A percentile compares a stretch with the other conserved stretches of the same genome.
Evolutionary conservation across 2,888 invertebrate genomes (phyloP).

Genomic region (Acanthosepion lycidas): DNA sequence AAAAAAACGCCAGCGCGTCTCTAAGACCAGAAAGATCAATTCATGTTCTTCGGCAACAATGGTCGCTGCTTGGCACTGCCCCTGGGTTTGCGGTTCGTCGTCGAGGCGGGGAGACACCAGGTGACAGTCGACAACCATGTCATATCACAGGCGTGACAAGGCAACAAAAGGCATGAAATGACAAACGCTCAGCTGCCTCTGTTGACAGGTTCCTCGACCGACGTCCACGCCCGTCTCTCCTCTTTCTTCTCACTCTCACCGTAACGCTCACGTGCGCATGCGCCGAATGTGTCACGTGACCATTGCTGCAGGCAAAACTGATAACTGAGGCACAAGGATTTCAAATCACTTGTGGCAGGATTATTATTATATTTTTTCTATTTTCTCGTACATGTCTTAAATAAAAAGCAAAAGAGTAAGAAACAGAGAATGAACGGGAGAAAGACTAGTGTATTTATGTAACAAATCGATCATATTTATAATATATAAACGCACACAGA

Average conservation of each 20-base stretch:
- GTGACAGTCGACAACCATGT: not conserved
- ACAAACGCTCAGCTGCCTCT: not conserved
- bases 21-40: not conserved
- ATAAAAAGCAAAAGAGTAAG: not conserved
- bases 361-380: not conserved
- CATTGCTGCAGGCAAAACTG: not conserved
- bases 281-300: not conserved
- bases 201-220: not conserved
- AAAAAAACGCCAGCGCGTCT: not conserved
- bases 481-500: too few relatives aligned
- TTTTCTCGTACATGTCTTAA: not conserved
- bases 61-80: not conserved
- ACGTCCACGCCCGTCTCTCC: not conserved
- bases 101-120: not conserved
- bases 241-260: not conserved
- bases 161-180: not conserved
- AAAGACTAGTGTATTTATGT: not conserved
- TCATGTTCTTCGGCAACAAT: not conserved
- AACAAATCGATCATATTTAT: too few relatives aligned
- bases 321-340: not conserved
- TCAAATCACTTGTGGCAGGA: not conserved
- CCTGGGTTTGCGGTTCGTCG: not conserved
- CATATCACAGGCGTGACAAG: not conserved
- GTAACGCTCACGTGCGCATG: not conserved
- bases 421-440: not conserved